Conservation (phyloP, 1,140 invertebrate species). For the Drosophila kepulauana region DNA sequence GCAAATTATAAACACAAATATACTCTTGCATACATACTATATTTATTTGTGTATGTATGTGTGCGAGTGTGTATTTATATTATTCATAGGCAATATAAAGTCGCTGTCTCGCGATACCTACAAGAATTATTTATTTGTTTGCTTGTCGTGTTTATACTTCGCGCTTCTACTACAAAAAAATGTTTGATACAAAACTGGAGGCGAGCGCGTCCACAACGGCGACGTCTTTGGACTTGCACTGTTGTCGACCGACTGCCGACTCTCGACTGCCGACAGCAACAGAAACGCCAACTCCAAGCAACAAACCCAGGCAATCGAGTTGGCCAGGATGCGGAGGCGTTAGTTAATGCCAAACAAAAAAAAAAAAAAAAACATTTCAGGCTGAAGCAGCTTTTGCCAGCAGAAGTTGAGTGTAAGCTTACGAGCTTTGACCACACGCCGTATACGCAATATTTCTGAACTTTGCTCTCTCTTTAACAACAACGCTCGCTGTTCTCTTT, state of each 20-base stretch:
- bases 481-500: neutral
- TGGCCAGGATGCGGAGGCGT: constrained; percentile 47
- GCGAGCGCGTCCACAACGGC: constrained; percentile 45
- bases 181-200: constrained; percentile 22
- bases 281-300: constrained; percentile 6
- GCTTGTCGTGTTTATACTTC: constrained; percentile 28
- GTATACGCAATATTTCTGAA: constrained; percentile 52
- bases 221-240: constrained; percentile 74
- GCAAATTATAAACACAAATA: constrained; percentile 31
- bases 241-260: constrained; percentile 67
- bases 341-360: constrained; percentile 1
- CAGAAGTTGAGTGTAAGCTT: constrained; percentile 39
- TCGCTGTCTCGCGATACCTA: constrained; percentile 5
- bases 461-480: constrained; percentile 17
- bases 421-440: constrained; percentile 34
- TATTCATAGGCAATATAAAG: neutral
- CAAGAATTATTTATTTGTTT: constrained; percentile 14
- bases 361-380: constrained; percentile 33
- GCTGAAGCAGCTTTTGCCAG: constrained; percentile 33
- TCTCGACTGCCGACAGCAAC: constrained; percentile 15
- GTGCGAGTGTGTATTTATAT: neutral
- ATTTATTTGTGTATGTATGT: neutral
- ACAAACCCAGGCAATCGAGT: constrained; percentile 23
- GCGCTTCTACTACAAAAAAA: constrained; percentile 28
- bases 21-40: neutral